Evolutionary conservation across 2,888 invertebrate genomes (phyloP).

Genomic region (Drosophila meridionalis): DNA sequence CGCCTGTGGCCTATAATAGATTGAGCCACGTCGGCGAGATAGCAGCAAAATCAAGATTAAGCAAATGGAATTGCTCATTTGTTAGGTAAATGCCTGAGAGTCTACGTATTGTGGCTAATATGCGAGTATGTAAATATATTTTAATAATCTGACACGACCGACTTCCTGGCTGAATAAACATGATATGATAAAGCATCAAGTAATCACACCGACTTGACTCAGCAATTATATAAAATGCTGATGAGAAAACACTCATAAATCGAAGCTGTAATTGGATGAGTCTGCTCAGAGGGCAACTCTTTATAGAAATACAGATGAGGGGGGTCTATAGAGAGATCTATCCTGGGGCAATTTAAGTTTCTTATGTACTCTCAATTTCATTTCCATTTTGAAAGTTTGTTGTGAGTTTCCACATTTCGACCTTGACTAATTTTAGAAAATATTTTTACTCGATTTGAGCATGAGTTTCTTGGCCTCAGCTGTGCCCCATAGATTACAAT

Average conservation of each 20-base stretch:
- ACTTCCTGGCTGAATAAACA: slow-evolving; percentile 28
- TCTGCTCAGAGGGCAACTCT: not conserved
- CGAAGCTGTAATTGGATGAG: not conserved
- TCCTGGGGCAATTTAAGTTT: not conserved
- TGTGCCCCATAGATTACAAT: slow-evolving; percentile 23
- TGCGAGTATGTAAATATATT: slow-evolving; percentile 27
- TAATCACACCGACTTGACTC: slow-evolving; percentile 7
- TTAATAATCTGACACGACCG: slow-evolving; percentile 7
- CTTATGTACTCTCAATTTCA: not conserved
- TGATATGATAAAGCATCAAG: slow-evolving; percentile 3
- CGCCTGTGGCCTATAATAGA: not conserved
- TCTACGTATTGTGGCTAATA: slow-evolving; percentile 4
- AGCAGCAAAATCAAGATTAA: slow-evolving; percentile 11
- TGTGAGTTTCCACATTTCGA: not conserved
- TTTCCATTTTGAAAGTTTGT: not conserved
- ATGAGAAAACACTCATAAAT: not conserved
- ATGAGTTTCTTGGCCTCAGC: not conserved
- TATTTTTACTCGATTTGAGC: not conserved
- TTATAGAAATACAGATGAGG: not conserved
- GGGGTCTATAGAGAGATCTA: not conserved
- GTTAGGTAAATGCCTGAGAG: slow-evolving; percentile 10
- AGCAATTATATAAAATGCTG: not conserved
- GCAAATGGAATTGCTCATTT: slow-evolving; percentile 22
- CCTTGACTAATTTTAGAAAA: slow-evolving; percentile 12
- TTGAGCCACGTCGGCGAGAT: slow-evolving; percentile 3